These are phyloP conservation scores for Neoarius graeffei DNA, from an alignment of 2,113 vertebrate genomes.

Conservation along the genomic window DNA sequence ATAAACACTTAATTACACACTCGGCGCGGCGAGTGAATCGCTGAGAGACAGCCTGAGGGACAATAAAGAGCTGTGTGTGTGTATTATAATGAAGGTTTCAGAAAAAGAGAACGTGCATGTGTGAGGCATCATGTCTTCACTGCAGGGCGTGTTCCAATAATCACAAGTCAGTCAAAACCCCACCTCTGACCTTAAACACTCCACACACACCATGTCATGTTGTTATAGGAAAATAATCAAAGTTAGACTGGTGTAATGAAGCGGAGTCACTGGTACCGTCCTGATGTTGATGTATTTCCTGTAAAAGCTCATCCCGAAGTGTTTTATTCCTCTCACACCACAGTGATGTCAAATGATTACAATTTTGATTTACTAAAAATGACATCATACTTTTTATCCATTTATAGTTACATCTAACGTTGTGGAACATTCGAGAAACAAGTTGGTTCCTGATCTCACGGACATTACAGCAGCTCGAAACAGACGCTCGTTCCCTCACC, in stretches of 20 bases:
- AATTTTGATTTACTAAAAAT: no score
- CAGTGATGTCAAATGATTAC: background rate
- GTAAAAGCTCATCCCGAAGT: background rate
- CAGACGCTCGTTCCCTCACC: no score
- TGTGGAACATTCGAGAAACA: no score
- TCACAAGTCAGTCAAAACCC: constrained; percentile 50
- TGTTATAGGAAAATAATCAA: no score
- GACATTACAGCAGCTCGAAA: no score
- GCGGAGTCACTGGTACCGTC: no score
- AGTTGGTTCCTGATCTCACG: no score
- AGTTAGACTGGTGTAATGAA: no score
- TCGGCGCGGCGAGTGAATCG: constrained; percentile 43
- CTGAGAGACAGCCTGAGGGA: constrained; percentile 41
- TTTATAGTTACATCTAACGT: no score
- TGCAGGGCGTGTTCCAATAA: constrained; percentile 47
- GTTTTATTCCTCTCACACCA: background rate
- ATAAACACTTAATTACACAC: constrained; percentile 56
- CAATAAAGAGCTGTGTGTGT: constrained; percentile 32
- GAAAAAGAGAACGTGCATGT: background rate
- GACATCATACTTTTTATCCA: no score
- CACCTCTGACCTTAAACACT: constrained; percentile 54
- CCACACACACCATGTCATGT: background rate
- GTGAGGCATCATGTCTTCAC: constrained; percentile 1
- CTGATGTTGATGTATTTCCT: no score
- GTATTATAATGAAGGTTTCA: background rate